Evolutionary conservation across 2,797 vertebrate genomes (phyloP), one percentile per base, ranked within the genome.

Genomic region (Atherinosoma microstoma): DNA sequence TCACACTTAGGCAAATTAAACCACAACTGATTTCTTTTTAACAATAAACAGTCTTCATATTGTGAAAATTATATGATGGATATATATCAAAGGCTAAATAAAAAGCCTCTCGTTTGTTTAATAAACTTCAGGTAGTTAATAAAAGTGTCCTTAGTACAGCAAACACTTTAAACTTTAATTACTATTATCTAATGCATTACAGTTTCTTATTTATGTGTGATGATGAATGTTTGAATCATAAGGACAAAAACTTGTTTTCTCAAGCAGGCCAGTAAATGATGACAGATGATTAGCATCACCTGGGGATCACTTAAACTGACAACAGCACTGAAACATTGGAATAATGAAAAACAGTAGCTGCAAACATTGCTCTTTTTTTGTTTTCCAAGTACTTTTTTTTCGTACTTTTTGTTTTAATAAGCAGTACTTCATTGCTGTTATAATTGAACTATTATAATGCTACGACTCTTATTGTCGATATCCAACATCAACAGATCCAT

Each of bases 261-360:
- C 83, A 91, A 90, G 88, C 89, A 89, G 75, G 73, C 73, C 70
- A 72, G 75, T 89, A 93, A 95, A 94, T 93, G 93, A 86, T 84
- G 71, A 75, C 56, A 72, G 76, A 89, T 83, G 79, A 92, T 91
- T 88, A 81, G 75, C 58, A 88, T 90, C 79, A 90, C 78, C 84
- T 77, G 64, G 86, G 87, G 84, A 91, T 93, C 90, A 90, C 72
- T 78, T 78, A 71, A 74, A 75, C 85, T 75, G 60, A 61, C 36
- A 70, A 84, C 34, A 84, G 81, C 2, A 59, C 62, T 62, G 57
- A 77, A 63, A 80, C 32, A 36, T 27, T 40, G 38, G 12, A 76
- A 72, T 70, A 2, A 81, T 84, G 71, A 45, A 69, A 60, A 67
- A 68, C 29, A 54, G n/a, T 58, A 59, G 64, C 72, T 69, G 22